A percentile compares a stretch with the other conserved stretches of the same genome.
These are phyloP conservation scores for Ligdia adustata DNA, from an alignment of 2,888 invertebrate species.

Conservation along the genomic window DNA sequence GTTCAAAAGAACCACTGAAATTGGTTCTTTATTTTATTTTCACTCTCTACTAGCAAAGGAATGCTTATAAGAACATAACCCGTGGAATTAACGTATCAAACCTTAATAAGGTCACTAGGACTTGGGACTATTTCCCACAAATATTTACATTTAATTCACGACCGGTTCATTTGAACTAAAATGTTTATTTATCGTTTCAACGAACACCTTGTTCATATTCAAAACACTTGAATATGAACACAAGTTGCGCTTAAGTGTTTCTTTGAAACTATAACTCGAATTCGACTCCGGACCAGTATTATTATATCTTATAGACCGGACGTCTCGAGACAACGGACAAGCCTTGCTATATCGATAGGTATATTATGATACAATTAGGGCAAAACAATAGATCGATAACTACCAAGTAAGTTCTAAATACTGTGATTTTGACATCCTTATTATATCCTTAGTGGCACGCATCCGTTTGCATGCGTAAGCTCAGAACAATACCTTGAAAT, in stretches of 20 bases:
- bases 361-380: constrained; percentile 45
- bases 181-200: constrained; percentile 22
- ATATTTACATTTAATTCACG: constrained; percentile 8
- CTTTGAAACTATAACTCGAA: constrained; percentile 58
- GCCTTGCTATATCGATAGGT: too few species aligned
- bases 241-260: constrained; percentile 43
- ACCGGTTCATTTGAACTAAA: constrained; percentile 11
- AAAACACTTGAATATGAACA: constrained; percentile 38
- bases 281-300: constrained; percentile 73
- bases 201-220: constrained; percentile 38
- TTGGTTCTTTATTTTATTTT: too few species aligned
- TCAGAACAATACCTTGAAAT: background rate
- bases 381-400: constrained; percentile 62
- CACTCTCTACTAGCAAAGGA: too few species aligned
- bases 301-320: too few species aligned
- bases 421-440: constrained; percentile 43
- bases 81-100: too few species aligned
- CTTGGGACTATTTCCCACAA: too few species aligned
- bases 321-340: too few species aligned
- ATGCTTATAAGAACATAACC: too few species aligned
- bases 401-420: constrained; percentile 34
- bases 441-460: constrained; percentile 41
- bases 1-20: too few species aligned
- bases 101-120: too few species aligned
- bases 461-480: constrained; percentile 35